Evolutionary conservation across 2,888 invertebrate genomes (phyloP).

Genomic region (Platycnemis pennipes): DNA sequence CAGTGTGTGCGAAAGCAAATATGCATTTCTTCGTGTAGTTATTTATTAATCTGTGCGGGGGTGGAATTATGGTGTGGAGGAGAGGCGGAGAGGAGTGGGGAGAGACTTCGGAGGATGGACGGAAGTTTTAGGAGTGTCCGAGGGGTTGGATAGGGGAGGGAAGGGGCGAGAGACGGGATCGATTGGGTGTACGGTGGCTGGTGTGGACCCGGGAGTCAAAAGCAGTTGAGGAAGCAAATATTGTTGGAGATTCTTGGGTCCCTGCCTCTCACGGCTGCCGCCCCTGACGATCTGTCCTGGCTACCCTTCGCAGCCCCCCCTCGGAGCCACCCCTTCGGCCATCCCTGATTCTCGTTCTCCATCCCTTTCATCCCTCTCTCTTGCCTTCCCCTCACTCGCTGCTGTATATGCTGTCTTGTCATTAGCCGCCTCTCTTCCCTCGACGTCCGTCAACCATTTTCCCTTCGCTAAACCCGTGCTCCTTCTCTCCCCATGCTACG

Average conservation of each 20-base stretch:
- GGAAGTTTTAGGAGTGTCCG: background rate
- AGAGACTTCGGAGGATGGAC: background rate
- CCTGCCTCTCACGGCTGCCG: background rate
- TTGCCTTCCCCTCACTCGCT: background rate
- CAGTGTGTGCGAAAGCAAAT: too few species aligned
- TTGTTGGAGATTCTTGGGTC: slow-evolving; percentile 40
- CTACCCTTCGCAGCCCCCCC: background rate
- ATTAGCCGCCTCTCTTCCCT: too few species aligned
- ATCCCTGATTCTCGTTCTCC: background rate
- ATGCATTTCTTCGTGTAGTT: too few species aligned
- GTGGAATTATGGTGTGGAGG: background rate
- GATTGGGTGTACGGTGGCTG: slow-evolving; percentile 26
- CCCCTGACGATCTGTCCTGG: background rate
- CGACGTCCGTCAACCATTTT: too few species aligned
- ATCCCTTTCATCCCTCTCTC: background rate
- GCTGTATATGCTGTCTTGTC: too few species aligned
- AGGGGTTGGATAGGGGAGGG: background rate
- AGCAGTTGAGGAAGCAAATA: slow-evolving; percentile 63
- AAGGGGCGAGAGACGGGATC: background rate
- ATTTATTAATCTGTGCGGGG: too few species aligned
- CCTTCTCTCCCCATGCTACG: too few species aligned
- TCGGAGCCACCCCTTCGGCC: background rate
- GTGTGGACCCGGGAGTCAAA: slow-evolving; percentile 24
- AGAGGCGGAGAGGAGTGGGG: background rate
- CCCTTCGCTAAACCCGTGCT: too few species aligned